Evolutionary conservation across 2,797 vertebrate species (phyloP).

Genomic region (Lepus townsendii): DNA sequence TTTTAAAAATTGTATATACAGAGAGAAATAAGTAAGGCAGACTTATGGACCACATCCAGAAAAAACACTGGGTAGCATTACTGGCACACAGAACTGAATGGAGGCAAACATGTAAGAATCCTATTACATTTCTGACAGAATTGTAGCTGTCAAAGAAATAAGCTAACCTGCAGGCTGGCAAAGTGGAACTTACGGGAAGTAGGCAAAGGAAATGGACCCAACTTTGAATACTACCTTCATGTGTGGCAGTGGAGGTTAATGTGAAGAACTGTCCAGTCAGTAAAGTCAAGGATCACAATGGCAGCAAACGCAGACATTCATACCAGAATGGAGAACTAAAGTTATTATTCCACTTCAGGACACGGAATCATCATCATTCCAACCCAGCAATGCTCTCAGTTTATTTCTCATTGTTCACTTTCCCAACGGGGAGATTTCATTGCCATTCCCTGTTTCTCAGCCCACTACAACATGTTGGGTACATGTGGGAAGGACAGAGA

Average conservation of each 20-base stretch:
- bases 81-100: neutral
- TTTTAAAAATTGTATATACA: neutral
- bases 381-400: neutral
- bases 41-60: neutral
- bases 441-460: constrained; percentile 2
- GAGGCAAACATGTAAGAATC: neutral
- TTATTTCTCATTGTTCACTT: neutral
- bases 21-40: neutral
- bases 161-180: neutral
- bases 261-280: neutral
- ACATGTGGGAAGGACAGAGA: neutral
- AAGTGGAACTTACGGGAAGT: neutral
- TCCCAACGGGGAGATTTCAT: constrained; percentile 3
- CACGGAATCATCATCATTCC: neutral
- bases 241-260: neutral
- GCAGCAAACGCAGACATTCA: neutral
- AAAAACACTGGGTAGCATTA: neutral
- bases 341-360: neutral
- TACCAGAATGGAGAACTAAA: neutral
- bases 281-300: neutral
- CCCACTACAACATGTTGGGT: neutral
- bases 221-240: neutral
- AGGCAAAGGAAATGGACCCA: neutral
- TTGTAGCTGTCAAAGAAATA: neutral
- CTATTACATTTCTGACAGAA: neutral